These are phyloP conservation scores for Neoniphon sammara DNA, from an alignment of 2,797 vertebrate genomes.

Conservation along the genomic window DNA sequence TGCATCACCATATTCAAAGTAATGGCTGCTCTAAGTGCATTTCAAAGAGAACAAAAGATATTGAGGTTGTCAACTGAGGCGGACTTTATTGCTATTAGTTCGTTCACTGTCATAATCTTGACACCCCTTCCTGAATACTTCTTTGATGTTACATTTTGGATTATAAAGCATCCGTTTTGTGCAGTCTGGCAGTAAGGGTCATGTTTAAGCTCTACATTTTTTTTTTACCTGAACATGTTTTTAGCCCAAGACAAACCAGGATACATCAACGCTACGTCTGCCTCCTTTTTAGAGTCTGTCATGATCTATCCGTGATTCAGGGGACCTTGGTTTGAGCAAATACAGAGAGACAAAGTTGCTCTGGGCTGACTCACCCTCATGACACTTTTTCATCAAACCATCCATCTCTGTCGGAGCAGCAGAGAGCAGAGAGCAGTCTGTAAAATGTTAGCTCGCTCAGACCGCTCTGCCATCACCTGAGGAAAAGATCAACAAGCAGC, in stretches of 20 bases:
- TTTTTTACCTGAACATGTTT: conserved; percentile 43
- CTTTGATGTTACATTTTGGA: conserved; percentile 40
- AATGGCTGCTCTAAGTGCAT: conserved; percentile 72
- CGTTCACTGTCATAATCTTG: conserved; percentile 49
- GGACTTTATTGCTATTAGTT: conserved; percentile 52
- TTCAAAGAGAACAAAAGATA: conserved; percentile 61
- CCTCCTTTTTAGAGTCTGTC: conserved; percentile 45
- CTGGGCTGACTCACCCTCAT: conserved; percentile 67
- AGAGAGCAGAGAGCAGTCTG: conserved; percentile 21
- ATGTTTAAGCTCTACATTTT: conserved; percentile 24
- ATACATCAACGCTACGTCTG: conserved; percentile 36
- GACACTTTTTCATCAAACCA: conserved; percentile 39
- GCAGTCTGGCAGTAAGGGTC: not conserved
- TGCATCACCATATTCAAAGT: conserved; percentile 72
- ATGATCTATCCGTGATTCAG: conserved; percentile 64
- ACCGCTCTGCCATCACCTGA: conserved; percentile 59
- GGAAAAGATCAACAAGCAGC: conserved; percentile 58
- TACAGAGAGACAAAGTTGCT: conserved; percentile 57
- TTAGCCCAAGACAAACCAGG: conserved; percentile 46
- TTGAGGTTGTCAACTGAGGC: conserved; percentile 52
- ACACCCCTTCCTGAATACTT: conserved; percentile 25
- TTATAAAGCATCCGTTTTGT: conserved; percentile 39
- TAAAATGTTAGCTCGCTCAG: conserved; percentile 43
- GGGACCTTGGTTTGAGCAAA: conserved; percentile 58
- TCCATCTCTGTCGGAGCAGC: conserved; percentile 62